Evolutionary conservation across 2,113 vertebrate species (phyloP), one percentile per base, ranked within the genome.

Genomic region (Garra rufa): DNA sequence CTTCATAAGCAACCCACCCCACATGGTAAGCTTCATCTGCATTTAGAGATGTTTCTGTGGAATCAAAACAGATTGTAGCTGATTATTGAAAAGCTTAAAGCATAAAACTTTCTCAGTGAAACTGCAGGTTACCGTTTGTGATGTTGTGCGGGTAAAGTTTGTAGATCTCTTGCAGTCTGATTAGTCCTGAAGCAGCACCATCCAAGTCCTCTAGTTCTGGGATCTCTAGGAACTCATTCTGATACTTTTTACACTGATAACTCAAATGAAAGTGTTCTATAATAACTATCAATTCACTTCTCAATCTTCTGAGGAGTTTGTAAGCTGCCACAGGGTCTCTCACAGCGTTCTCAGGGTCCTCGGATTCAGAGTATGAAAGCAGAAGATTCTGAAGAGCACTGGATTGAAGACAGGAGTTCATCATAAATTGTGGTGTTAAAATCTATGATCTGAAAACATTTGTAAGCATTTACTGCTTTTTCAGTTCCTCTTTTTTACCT

Each of bases 161-260:
- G 77, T 89, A 87, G n/a, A 80, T 82, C 13, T 87, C 88, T 9
- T 89, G 88, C 1, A 89, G 70, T 34, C 61, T 14, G 19, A 89
- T 65, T 11, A 89, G 46, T 0, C 86, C 86, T 24, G 57, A 28
- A 3, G 86, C 83, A 2, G 79, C 70, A 4, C 73, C 50, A 1
- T 87, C 3, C 24, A 89, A 7, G 17, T 89, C 86, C 21, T 46
- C 0, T 0, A 71, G 3, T 9, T 57, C 11, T 15, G 86, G 83
- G 6, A 83, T 19, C 0, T 48, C 13, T 41, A 57, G 13, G 21
- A n/a, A 79, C 4, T 43, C 4, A 3, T 34, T 5, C 34, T 34
- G 6, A 43, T 26, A 30, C 14, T 3, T 46, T 46, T 30, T 30
- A 85, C 88, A 61, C 4, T 79, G 3, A 24, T 50, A 79, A 17